Evolutionary conservation across 37 sponge, comb jelly and placozoan genomes (phyloP).

Genomic region (Ianthella basta): DNA sequence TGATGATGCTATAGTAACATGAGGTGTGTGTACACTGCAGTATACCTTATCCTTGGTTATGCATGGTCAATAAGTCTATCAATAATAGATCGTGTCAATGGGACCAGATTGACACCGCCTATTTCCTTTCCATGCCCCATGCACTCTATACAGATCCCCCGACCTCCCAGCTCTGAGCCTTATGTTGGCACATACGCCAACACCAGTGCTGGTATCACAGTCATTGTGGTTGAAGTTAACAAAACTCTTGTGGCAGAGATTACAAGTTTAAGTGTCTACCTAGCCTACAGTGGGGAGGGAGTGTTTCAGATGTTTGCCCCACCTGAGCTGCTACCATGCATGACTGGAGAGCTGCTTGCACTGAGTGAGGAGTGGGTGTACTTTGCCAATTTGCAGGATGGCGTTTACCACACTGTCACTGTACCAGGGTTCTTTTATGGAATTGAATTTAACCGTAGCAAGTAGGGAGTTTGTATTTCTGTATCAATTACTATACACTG

Average conservation of each 20-base stretch:
- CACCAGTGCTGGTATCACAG: not conserved
- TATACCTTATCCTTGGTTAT: too few species aligned
- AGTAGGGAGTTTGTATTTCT: not conserved
- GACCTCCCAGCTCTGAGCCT: constrained; percentile 27
- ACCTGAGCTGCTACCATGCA: constrained; percentile 38
- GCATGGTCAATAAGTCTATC: too few species aligned
- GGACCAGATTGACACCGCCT: too few species aligned
- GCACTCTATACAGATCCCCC: not conserved
- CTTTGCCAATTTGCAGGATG: constrained; percentile 24
- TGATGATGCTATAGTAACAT: too few species aligned
- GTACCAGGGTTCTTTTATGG: constrained; percentile 44
- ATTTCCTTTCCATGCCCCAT: too few species aligned
- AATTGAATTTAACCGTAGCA: not conserved
- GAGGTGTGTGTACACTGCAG: too few species aligned
- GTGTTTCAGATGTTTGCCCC: constrained; percentile 22
- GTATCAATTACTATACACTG: not conserved
- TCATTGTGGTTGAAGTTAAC: not conserved
- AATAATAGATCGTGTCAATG: too few species aligned
- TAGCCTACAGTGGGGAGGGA: constrained; percentile 5
- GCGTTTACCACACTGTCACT: constrained; percentile 32
- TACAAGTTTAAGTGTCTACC: not conserved
- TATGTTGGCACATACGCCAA: constrained; percentile 33
- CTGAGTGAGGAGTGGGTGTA: constrained; percentile 46
- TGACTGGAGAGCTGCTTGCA: constrained; percentile 39
- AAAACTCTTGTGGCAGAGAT: not conserved